These are phyloP conservation scores for Drosophila gunungcola DNA, from an alignment of 1,140 invertebrate species.

Conservation along the genomic window DNA sequence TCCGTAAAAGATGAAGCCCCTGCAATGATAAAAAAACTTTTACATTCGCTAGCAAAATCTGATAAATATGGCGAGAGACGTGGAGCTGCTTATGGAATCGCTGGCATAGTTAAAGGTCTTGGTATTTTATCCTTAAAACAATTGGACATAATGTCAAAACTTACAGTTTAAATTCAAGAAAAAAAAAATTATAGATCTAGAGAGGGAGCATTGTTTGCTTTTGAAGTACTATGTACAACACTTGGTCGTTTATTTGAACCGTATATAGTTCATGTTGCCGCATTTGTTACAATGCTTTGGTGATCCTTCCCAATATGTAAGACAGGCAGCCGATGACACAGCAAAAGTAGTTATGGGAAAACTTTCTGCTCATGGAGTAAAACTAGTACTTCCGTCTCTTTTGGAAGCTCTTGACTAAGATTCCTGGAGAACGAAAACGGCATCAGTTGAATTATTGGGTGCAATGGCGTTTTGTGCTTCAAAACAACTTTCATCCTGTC, in stretches of 20 bases:
- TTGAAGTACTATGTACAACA: slow-evolving; percentile 98
- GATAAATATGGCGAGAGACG: slow-evolving; percentile 96
- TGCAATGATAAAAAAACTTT: slow-evolving; percentile 93
- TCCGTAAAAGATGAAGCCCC: slow-evolving; percentile 96
- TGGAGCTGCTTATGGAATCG: slow-evolving; percentile 95
- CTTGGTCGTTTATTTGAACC: slow-evolving; percentile 98
- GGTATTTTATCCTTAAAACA: slow-evolving; percentile 98
- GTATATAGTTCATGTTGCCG: slow-evolving; percentile 98
- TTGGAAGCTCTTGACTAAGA: slow-evolving; percentile 97
- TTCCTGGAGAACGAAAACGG: slow-evolving; percentile 99
- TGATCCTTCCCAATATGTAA: slow-evolving; percentile 95
- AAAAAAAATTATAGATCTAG: slow-evolving; percentile 97
- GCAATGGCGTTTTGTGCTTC: slow-evolving; percentile 99
- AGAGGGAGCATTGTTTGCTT: slow-evolving; percentile 98
- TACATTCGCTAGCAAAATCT: slow-evolving; percentile 95
- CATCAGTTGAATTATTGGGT: slow-evolving; percentile 97
- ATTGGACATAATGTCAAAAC: slow-evolving; percentile 96
- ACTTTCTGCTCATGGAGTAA: slow-evolving; percentile 98
- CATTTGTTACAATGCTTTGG: slow-evolving; percentile 98
- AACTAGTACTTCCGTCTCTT: slow-evolving; percentile 96
- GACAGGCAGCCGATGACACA: slow-evolving; percentile 96
- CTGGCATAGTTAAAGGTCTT: slow-evolving; percentile 96
- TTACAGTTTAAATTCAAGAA: slow-evolving; percentile 97
- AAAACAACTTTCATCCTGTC: slow-evolving; percentile 98
- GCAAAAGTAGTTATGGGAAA: slow-evolving; percentile 98